Base-by-base conservation (phyloP, 2,113 vertebrate genomes). In the Phasianus colchicus region DNA sequence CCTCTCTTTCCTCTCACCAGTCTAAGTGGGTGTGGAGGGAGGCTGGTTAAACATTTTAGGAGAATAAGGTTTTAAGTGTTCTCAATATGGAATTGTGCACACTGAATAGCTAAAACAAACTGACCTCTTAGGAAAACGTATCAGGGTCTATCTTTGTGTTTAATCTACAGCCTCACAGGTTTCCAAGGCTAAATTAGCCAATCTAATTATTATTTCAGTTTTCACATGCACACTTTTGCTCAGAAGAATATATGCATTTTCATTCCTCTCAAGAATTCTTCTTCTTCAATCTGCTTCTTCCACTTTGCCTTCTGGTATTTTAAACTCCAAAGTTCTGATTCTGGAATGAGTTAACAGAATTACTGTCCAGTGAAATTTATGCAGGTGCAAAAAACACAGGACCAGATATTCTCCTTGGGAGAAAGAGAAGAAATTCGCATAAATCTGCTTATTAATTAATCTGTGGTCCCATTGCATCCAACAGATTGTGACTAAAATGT, bases 1-100 rank as follows among this genome's bases (percentile, higher is more conserved):
- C 9, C 7, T 6, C 27, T 72, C 7, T 54, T 16, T n/a, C 11
- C 9, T 6, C 29, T 66, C 2, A 0, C 27, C 1, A 8, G 30
- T 76, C 40, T 19, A 11, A 9, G 32, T n/a, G 91, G 30, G 24
- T 38, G 30, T 78, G 55, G 65, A 95, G 47, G 21, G 6, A 88
- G 16, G 43, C 48, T 64, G 57, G 40, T 45, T 50, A 38, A 84
- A 20, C 20, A 10, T 60, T 67, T 47, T 47, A 43, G 38, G 9
- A 67, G 71, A 76, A 79, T 8, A 79, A 47, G 63, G 20, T 42
- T 82, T 89, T 77, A 73, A 76, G 11, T 65, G n/a, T 60, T 92
- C 48, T 69, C 87, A 61, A 3, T 90, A 83, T 65, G 76, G 30
- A 69, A 19, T 47, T 40, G 11, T 55, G 8, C 30, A 88, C n/a